A percentile compares a stretch with the other conserved stretches of the same genome.
Conservation (phyloP, 92 coral and sea anemone species). For the Epizoanthus stellaris region DNA sequence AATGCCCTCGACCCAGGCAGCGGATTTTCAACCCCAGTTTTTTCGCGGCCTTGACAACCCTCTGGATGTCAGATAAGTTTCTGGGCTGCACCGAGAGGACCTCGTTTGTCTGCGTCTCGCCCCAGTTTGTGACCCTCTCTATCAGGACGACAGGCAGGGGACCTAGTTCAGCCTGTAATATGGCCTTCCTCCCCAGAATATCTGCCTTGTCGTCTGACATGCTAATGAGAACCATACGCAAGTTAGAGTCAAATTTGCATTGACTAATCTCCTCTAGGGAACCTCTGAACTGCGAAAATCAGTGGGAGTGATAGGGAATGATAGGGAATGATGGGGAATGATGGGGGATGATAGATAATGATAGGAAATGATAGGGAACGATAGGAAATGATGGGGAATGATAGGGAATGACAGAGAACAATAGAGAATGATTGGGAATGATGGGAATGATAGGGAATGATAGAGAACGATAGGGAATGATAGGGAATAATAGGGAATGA, state of each 20-base stretch:
- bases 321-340: too few species aligned
- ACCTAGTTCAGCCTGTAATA: background rate
- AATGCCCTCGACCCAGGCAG: constrained; percentile 42
- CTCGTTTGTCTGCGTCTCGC: constrained; percentile 34
- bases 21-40: background rate
- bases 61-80: constrained; percentile 9
- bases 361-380: too few species aligned
- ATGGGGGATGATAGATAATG: too few species aligned
- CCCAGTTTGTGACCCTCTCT: constrained; percentile 37
- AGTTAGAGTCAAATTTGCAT: background rate
- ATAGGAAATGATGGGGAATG: too few species aligned
- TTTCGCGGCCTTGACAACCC: constrained; percentile 18
- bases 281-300: too few species aligned
- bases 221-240: background rate
- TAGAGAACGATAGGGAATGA: too few species aligned
- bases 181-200: constrained; percentile 18
- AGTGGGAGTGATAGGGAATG: too few species aligned
- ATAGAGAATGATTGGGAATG: too few species aligned
- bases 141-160: constrained; percentile 27
- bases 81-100: constrained; percentile 37
- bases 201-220: background rate
- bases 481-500: too few species aligned
- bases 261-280: background rate
- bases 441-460: too few species aligned
- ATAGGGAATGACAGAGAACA: too few species aligned